phyloP scores from a whole-genome alignment of 2,797 vertebrate genomes.

The Hafferia zeledoni region DNA sequence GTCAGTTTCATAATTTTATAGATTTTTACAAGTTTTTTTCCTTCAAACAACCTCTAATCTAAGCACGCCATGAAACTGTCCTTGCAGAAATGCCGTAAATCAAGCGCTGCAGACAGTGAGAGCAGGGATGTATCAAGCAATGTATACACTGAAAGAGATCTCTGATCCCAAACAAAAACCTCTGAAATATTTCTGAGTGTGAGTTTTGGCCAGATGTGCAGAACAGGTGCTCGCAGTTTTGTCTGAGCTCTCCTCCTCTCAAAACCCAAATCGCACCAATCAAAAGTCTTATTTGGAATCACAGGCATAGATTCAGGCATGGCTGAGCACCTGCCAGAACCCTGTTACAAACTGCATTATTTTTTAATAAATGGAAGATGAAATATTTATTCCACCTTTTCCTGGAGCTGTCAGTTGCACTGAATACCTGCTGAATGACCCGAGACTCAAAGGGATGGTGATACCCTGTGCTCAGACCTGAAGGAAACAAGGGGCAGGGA shows the following conservation, averaged over 20 bases:
- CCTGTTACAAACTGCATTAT: not conserved
- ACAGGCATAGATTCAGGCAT: not conserved
- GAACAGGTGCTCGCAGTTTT: not conserved
- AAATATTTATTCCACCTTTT: slow-evolving; percentile 44
- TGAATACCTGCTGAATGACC: not conserved
- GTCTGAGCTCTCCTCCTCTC: not conserved
- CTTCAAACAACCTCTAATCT: not conserved
- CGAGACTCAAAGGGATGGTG: not conserved
- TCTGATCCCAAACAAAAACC: not conserved
- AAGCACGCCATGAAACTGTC: not conserved
- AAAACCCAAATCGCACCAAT: not conserved
- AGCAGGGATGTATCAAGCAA: not conserved
- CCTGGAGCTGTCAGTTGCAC: not conserved
- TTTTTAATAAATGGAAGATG: slow-evolving; percentile 1
- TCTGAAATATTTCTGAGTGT: not conserved
- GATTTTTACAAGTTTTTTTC: not conserved
- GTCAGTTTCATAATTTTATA: not conserved
- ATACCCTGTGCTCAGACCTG: not conserved
- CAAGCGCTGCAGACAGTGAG: not conserved
- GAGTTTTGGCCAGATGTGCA: slow-evolving; percentile 9
- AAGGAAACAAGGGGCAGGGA: not conserved
- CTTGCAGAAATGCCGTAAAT: not conserved
- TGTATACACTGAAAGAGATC: not conserved
- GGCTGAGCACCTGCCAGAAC: slow-evolving; percentile 5
- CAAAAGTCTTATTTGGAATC: not conserved